Conservation (phyloP, 2,113 vertebrate species). For the Sakesphorus luctuosus region DNA sequence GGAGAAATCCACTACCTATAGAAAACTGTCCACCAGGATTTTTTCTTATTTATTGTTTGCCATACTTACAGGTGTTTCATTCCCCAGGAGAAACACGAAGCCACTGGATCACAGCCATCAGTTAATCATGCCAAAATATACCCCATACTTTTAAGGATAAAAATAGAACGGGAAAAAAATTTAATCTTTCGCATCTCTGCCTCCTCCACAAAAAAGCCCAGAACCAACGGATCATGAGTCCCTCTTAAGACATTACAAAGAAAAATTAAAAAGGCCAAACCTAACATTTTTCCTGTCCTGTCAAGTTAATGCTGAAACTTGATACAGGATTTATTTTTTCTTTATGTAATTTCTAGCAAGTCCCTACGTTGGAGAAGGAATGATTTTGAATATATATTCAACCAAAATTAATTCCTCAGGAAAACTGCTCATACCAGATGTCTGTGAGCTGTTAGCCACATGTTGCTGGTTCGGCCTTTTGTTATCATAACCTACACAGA, state of each 20-base stretch:
- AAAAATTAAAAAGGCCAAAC: background rate
- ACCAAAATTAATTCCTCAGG: background rate
- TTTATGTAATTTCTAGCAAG: conserved; percentile 23
- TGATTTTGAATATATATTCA: background rate
- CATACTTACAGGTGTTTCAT: background rate
- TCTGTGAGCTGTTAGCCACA: conserved; percentile 16
- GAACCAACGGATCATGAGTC: background rate
- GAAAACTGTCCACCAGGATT: background rate
- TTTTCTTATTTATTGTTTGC: background rate
- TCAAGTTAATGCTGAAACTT: background rate
- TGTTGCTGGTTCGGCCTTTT: background rate
- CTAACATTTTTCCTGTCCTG: background rate
- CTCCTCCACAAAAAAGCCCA: background rate
- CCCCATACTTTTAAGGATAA: background rate
- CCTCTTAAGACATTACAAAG: background rate
- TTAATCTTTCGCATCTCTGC: background rate
- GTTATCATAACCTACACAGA: background rate
- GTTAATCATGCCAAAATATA: background rate
- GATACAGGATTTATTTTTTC: conserved; percentile 1
- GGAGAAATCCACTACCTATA: background rate
- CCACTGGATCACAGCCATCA: background rate
- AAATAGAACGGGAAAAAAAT: background rate
- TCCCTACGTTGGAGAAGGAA: background rate
- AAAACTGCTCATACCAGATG: background rate
- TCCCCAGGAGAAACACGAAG: background rate